phyloP scores from a whole-genome alignment of 2,113 vertebrate species.

The Psephotus haematonotus region DNA sequence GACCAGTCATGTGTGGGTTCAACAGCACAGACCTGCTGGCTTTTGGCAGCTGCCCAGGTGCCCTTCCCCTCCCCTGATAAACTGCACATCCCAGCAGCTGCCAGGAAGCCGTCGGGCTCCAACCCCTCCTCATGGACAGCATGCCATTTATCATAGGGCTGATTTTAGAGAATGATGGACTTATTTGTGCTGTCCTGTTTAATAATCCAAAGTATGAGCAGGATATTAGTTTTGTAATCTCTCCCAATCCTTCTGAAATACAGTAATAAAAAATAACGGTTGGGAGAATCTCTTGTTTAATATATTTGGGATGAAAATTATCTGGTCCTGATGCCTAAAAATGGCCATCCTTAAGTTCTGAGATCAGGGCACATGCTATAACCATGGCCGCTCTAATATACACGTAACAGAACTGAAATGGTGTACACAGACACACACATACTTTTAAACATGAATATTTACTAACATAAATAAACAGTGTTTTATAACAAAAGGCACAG shows the following conservation, averaged over 20 bases:
- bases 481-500: constrained; percentile 92
- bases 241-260: not conserved
- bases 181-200: not conserved
- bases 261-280: accelerated
- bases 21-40: not conserved
- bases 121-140: not conserved
- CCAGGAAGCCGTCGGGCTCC: not conserved
- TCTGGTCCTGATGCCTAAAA: not conserved
- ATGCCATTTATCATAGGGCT: not conserved
- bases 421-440: not conserved
- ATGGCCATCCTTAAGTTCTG: accelerated
- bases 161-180: not conserved
- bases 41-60: not conserved
- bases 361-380: not conserved
- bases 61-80: not conserved
- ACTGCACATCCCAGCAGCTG: not conserved
- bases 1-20: accelerated
- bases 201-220: not conserved
- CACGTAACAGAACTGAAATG: not conserved
- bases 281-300: not conserved
- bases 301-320: not conserved
- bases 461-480: constrained; percentile 92
- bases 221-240: not conserved
- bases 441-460: constrained; percentile 83
- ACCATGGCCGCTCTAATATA: accelerated